These are phyloP conservation scores for Micropoecilia bifurca DNA, from an alignment of 2,797 vertebrate species.

Conservation along the genomic window DNA sequence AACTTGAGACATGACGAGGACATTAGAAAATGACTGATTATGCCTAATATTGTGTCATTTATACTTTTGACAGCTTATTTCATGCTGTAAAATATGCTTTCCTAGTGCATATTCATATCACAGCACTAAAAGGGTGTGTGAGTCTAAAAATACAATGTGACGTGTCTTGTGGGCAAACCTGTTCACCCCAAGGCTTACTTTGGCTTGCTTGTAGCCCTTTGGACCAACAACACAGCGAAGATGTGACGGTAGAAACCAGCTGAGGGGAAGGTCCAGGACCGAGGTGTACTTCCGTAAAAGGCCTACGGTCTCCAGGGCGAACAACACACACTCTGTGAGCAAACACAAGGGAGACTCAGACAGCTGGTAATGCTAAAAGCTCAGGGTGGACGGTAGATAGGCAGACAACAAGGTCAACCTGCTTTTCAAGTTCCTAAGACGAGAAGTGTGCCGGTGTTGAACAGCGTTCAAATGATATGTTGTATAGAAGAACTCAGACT, in stretches of 20 bases:
- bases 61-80: not conserved
- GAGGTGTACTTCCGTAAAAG: conserved; percentile 91
- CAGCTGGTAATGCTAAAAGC: not conserved
- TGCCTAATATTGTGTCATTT: not conserved
- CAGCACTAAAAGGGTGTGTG: not conserved
- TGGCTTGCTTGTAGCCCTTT: conserved; percentile 84
- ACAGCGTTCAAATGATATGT: not conserved
- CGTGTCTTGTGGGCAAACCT: conserved; percentile 18
- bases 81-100: not conserved
- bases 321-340: conserved; percentile 83
- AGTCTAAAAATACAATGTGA: conserved; percentile 16
- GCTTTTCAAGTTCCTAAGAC: not conserved
- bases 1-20: not conserved
- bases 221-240: conserved; percentile 82
- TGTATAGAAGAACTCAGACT: not conserved
- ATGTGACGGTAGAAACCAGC: conserved; percentile 81
- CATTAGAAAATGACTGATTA: not conserved
- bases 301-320: conserved; percentile 86
- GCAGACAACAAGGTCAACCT: not conserved
- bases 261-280: conserved; percentile 88
- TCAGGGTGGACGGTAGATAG: conserved; percentile 1
- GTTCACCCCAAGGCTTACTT: conserved; percentile 79
- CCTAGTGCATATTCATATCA: conserved; percentile 19
- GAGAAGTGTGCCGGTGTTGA: not conserved
- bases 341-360: conserved; percentile 38